These are phyloP conservation scores for Umimayanthus kanabou DNA, from an alignment of 92 coral and sea anemone genomes.

Conservation along the genomic window DNA sequence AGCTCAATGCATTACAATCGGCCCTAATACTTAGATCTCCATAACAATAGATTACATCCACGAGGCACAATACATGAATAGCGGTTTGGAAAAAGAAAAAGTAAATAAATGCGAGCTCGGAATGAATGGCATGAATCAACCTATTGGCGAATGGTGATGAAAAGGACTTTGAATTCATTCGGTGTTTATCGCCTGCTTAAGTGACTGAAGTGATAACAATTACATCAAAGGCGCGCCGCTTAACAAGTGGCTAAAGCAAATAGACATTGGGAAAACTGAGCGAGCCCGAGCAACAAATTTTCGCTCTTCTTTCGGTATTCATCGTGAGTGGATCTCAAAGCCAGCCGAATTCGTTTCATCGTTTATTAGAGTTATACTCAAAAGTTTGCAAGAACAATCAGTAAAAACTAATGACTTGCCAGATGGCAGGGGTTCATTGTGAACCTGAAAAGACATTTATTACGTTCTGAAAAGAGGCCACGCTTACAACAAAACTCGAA, in stretches of 20 bases:
- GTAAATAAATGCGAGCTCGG: slow-evolving; percentile 81
- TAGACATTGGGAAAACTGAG: slow-evolving; percentile 38
- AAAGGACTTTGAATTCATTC: slow-evolving; percentile 69
- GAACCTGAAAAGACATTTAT: slow-evolving; percentile 61
- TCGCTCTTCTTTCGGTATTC: slow-evolving; percentile 9
- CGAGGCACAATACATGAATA: slow-evolving; percentile 90
- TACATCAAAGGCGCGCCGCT: slow-evolving; percentile 86
- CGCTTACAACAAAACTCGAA: slow-evolving; percentile 80
- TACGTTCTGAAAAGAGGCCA: slow-evolving; percentile 84
- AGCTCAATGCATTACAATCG: slow-evolving; percentile 99
- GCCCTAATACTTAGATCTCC: slow-evolving; percentile 91
- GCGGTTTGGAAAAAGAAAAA: slow-evolving; percentile 76
- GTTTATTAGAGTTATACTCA: slow-evolving; percentile 7
- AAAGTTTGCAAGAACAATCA: slow-evolving; percentile 34
- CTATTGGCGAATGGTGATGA: slow-evolving; percentile 83
- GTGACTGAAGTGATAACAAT: slow-evolving; percentile 75
- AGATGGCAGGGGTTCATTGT: slow-evolving; percentile 64
- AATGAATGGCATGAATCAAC: slow-evolving; percentile 88
- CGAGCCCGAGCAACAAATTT: background rate
- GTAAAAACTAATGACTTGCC: slow-evolving; percentile 31
- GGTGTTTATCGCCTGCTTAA: slow-evolving; percentile 93
- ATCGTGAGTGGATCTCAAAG: slow-evolving; percentile 25
- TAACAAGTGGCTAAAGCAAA: slow-evolving; percentile 58
- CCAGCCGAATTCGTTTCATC: slow-evolving; percentile 10
- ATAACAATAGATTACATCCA: slow-evolving; percentile 99